Percentiles rank a stretch among this genome's conserved stretches.
Evolutionary conservation across 2,888 invertebrate genomes (phyloP).

Genomic region (Hecatera dysodea): DNA sequence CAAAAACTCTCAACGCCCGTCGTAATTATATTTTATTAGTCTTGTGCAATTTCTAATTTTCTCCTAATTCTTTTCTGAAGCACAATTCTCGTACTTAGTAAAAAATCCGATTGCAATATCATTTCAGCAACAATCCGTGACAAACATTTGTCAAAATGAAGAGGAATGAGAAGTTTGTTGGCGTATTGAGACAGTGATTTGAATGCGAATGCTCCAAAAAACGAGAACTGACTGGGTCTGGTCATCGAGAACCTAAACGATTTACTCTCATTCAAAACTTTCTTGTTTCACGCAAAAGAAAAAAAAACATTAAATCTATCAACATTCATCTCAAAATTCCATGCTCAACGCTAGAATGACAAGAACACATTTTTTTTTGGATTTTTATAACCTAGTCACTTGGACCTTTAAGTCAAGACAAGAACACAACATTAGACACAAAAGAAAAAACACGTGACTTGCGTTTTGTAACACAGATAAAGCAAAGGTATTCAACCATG

Average conservation of each 20-base stretch:
- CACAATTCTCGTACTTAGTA: too few species aligned
- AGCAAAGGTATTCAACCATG: slow-evolving; percentile 26
- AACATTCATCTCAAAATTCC: neutral
- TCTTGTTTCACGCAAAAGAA: neutral
- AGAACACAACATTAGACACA: neutral
- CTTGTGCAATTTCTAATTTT: too few species aligned
- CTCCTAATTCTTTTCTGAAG: neutral
- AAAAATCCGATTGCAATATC: too few species aligned
- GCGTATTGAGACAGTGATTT: too few species aligned
- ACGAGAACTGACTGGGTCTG: too few species aligned
- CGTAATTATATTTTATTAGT: neutral
- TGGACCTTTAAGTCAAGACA: too few species aligned
- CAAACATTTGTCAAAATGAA: too few species aligned
- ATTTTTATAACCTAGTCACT: too few species aligned
- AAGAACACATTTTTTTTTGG: too few species aligned
- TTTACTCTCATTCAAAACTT: neutral
- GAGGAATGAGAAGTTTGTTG: too few species aligned
- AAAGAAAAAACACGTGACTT: slow-evolving; percentile 23
- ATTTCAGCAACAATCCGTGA: too few species aligned
- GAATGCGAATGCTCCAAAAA: too few species aligned
- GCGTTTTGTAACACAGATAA: slow-evolving; percentile 37
- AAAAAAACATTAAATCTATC: neutral
- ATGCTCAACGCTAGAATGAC: neutral
- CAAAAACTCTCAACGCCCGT: neutral
- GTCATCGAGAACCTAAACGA: neutral